Percentiles rank a stretch among this genome's conserved stretches.
Evolutionary conservation across 2,113 vertebrate genomes (phyloP).

Genomic region (Puffinus mauretanicus): DNA sequence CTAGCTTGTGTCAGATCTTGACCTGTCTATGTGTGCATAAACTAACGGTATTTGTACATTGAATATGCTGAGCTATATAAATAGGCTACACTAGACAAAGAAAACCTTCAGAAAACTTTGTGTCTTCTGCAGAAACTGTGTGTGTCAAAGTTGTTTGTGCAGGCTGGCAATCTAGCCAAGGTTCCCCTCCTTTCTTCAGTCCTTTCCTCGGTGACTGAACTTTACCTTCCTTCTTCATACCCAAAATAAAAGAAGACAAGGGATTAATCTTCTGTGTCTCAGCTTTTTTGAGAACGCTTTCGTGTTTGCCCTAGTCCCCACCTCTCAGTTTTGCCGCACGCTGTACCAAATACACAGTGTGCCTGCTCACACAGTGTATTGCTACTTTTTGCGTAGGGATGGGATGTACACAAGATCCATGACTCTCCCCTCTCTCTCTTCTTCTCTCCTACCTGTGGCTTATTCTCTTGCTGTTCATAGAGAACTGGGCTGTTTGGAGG

Average conservation of each 20-base stretch:
- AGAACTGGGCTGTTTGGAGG: not conserved
- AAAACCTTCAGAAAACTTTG: not conserved
- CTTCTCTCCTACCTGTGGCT: not conserved
- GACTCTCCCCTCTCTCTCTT: not conserved
- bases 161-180: not conserved
- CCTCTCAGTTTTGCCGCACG: fast-evolving
- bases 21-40: too few relatives aligned
- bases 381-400: not conserved
- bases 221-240: not conserved
- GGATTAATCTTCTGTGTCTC: not conserved
- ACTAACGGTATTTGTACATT: fast-evolving
- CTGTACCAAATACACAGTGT: fast-evolving
- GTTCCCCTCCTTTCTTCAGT: not conserved
- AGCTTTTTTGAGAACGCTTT: not conserved
- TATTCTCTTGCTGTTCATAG: not conserved
- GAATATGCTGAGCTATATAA: not conserved
- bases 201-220: not conserved
- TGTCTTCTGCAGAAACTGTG: not conserved
- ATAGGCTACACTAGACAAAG: not conserved
- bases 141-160: not conserved
- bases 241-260: not conserved
- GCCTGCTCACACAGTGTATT: fast-evolving
- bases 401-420: not conserved
- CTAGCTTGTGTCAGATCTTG: not conserved
- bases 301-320: not conserved